phyloP scores from a whole-genome alignment of 2,888 invertebrate genomes.

The Rhogogaster chlorosoma region DNA sequence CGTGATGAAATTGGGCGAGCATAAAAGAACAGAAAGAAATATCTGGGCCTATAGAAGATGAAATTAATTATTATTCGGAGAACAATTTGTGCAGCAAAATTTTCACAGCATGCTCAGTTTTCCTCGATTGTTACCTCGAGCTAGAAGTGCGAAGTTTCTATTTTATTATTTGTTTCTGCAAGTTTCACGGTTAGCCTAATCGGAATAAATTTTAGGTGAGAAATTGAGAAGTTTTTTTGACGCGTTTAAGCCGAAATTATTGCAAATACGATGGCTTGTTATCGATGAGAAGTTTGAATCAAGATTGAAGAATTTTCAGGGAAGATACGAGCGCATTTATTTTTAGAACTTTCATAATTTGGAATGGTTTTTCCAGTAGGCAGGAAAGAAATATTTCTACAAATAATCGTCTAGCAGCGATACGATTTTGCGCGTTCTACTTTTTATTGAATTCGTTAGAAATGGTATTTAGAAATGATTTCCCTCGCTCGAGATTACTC shows the following conservation, averaged over 20 bases:
- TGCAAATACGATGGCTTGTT: too few species aligned
- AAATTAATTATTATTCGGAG: not conserved
- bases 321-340: not conserved
- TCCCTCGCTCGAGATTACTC: slow-evolving; percentile 48
- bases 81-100: not conserved
- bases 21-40: not conserved
- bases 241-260: too few species aligned
- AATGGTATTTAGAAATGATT: slow-evolving; percentile 61
- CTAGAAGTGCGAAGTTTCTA: too few species aligned
- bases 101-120: not conserved
- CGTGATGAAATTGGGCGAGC: not conserved
- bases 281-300: not conserved
- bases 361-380: not conserved
- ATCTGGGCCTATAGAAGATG: not conserved
- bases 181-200: too few species aligned
- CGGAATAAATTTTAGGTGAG: too few species aligned
- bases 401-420: not conserved
- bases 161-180: too few species aligned
- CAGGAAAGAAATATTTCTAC: not conserved
- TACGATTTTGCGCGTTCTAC: not conserved
- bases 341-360: not conserved
- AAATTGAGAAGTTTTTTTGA: too few species aligned
- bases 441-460: slow-evolving; percentile 63
- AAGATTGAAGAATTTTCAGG: not conserved
- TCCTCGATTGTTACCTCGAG: not conserved